Evolutionary conservation across 2,888 invertebrate species (phyloP).

Genomic region (Amphimallon solstitiale): DNA sequence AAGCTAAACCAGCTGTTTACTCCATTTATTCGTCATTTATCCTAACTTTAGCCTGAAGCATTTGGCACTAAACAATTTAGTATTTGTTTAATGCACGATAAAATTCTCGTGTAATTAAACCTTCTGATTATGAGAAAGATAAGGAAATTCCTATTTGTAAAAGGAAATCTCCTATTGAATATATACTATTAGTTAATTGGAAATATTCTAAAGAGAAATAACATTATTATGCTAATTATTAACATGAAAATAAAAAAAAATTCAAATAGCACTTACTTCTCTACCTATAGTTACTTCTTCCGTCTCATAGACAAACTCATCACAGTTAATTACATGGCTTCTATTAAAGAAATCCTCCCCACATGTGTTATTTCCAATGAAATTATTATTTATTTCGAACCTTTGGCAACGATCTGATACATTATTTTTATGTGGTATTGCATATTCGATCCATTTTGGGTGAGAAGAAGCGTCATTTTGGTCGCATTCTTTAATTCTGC

Average conservation of each 20-base stretch:
- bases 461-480: constrained; percentile 57
- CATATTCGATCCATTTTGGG: constrained; percentile 63
- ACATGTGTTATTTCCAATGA: constrained; percentile 33
- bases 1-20: too few species aligned
- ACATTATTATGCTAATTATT: too few species aligned
- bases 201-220: neutral
- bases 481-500: constrained; percentile 67
- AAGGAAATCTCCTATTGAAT: neutral
- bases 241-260: neutral
- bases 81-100: too few species aligned
- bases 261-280: constrained; percentile 40
- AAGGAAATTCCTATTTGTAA: too few species aligned
- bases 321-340: constrained; percentile 31
- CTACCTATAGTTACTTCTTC: constrained; percentile 43
- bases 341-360: constrained; percentile 36
- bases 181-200: neutral
- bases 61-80: too few species aligned
- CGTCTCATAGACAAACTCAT: constrained; percentile 44
- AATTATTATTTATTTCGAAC: constrained; percentile 38
- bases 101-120: too few species aligned
- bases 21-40: too few species aligned
- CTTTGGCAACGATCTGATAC: constrained; percentile 51
- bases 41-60: too few species aligned
- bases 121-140: too few species aligned
- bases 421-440: constrained; percentile 60